phyloP scores from a whole-genome alignment of 2,797 vertebrate species.

The Sebastolobus alascanus region DNA sequence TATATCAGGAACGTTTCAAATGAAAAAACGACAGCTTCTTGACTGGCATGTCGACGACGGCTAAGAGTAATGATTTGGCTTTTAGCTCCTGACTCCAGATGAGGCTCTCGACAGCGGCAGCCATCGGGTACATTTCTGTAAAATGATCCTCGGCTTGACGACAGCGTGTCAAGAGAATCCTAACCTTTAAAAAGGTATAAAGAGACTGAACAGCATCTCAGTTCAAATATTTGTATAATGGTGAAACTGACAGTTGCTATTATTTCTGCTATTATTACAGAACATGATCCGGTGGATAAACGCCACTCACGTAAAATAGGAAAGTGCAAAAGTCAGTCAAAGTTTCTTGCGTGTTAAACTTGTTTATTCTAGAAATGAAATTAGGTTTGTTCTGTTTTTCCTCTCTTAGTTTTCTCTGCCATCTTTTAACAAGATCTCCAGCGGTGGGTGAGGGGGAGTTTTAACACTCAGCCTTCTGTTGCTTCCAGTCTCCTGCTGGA shows the following conservation, averaged over 20 bases:
- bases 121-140: constrained; percentile 42
- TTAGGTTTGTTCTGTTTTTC: constrained; percentile 27
- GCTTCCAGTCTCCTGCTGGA: constrained; percentile 63
- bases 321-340: neutral
- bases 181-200: constrained; percentile 40
- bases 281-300: constrained; percentile 13
- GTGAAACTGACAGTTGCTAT: constrained; percentile 15
- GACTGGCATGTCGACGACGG: constrained; percentile 16
- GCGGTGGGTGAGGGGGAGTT: constrained; percentile 54
- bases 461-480: constrained; percentile 53
- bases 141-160: constrained; percentile 58
- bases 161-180: constrained; percentile 41
- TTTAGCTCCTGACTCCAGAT: constrained; percentile 35
- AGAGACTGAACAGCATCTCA: constrained; percentile 29
- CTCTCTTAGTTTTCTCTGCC: constrained; percentile 39
- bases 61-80: constrained; percentile 45
- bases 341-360: neutral
- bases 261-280: constrained; percentile 22
- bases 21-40: neutral
- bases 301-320: neutral
- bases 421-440: constrained; percentile 64
- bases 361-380: constrained; percentile 37
- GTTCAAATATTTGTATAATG: constrained; percentile 23
- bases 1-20: constrained; percentile 35
- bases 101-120: constrained; percentile 30